Percentiles rank a stretch among this genome's conserved stretches.
Conservation (phyloP, 2,888 invertebrate genomes). For the Spialia ferax region DNA sequence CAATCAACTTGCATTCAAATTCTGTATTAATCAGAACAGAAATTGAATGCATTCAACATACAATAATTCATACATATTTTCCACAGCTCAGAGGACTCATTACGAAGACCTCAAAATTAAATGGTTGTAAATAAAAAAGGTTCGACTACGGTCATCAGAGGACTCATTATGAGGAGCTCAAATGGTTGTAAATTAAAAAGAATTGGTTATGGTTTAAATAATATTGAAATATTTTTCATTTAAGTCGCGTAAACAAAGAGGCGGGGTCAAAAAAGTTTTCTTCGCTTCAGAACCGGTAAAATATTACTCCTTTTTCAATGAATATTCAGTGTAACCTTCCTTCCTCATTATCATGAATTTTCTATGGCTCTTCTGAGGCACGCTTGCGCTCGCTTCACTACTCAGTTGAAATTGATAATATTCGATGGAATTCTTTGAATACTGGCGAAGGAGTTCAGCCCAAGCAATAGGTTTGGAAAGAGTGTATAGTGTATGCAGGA, state of each 20-base stretch:
- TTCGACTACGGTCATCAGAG: not conserved
- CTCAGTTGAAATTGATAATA: constrained; percentile 10
- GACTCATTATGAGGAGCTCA: no score
- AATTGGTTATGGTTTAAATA: no score
- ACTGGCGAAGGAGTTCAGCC: constrained; percentile 25
- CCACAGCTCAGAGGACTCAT: no score
- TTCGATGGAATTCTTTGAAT: constrained; percentile 22
- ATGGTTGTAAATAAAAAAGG: not conserved
- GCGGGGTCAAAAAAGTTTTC: not conserved
- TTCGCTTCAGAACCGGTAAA: not conserved
- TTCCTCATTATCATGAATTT: not conserved
- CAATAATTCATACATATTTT: no score
- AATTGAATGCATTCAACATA: no score
- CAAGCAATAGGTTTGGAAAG: constrained; percentile 27
- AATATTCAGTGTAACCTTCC: not conserved
- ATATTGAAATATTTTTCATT: no score
- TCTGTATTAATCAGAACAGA: not conserved
- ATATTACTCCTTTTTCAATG: not conserved
- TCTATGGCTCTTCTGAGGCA: not conserved
- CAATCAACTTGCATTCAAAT: not conserved
- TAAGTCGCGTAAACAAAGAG: no score
- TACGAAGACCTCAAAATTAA: no score
- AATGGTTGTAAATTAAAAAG: no score
- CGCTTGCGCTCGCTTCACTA: not conserved
- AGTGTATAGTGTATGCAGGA: not conserved